phyloP scores from a whole-genome alignment of 2,888 invertebrate genomes.

The Xanthia togata region DNA sequence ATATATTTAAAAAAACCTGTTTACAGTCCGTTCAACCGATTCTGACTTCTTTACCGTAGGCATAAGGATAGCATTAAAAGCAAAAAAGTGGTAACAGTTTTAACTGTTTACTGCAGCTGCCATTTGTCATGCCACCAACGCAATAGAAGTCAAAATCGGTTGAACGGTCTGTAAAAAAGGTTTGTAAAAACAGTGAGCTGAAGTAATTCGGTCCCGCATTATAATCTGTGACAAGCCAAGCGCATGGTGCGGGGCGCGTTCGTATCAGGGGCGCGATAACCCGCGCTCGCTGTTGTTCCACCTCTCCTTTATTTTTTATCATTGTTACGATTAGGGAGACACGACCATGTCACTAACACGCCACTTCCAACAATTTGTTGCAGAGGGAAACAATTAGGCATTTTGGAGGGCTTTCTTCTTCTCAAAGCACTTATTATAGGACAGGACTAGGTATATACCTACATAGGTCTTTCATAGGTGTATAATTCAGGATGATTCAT shows the following conservation, averaged over 20 bases:
- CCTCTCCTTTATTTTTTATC: constrained; percentile 67
- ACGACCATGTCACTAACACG: constrained; percentile 55
- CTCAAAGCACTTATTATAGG: background rate
- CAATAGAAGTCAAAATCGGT: no score
- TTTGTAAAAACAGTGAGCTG: background rate
- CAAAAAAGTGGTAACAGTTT: no score
- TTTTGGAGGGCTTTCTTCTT: background rate
- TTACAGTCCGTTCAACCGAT: no score
- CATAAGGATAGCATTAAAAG: no score
- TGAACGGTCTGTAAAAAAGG: no score
- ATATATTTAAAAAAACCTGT: no score
- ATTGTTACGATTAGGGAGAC: constrained; percentile 62
- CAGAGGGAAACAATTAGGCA: background rate
- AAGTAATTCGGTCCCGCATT: constrained; percentile 33
- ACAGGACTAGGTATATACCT: no score
- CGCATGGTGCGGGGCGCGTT: constrained; percentile 27
- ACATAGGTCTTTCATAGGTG: background rate
- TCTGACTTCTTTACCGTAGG: no score
- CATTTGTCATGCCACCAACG: no score
- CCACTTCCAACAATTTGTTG: constrained; percentile 23
- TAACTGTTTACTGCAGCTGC: no score
- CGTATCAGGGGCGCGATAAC: constrained; percentile 59
- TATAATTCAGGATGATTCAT: background rate
- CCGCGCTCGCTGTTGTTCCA: constrained; percentile 24
- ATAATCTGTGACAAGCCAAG: constrained; percentile 43